Base-by-base conservation (phyloP, 2,888 invertebrate genomes). In the Carcina quercana region DNA sequence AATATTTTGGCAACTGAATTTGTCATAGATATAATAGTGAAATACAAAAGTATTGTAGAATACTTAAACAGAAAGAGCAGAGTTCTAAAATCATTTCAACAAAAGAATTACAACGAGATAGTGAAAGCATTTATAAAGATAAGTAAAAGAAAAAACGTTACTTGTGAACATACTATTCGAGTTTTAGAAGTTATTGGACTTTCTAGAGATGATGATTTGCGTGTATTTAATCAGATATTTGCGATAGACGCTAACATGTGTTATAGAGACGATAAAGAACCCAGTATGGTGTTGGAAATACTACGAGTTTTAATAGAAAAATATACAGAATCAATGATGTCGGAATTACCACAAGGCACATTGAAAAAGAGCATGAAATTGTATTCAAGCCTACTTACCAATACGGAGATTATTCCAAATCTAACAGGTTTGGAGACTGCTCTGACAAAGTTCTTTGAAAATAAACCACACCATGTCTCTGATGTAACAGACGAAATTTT, bases 391-490 rank as follows among this genome's bases (percentile, higher is more conserved):
- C 59, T 87, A 28, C 61, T 86, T 5, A 67, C 58, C 3, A 65
- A 70, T 30, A 61, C 70, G 28, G 74, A 76, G 2, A 40, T 65
- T 0, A 76, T 65, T 10, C 59, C 73, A 7, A 86, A 86, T 50
- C 53, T 88, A 13, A 83, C 83, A 3, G 66, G 61, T 25, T 65
- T 91, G 46, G 90, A 90, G 44, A 64, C 60, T 3, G 62, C 85
- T 2, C 56, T 92, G 6, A 56, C 78, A 7, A 61, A 71, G 37
- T 91, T 90, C 57, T 74, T 92, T 11, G 60, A 82, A 36, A 74
- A 71, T 30, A 91, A 88, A 68, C 89, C 91, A 21, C 87, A 89
- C 49, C 83, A 78, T 47, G 75, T 89, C 3, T 54, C 64, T 8
- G 55, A 64, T 10, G 58, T 91, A 7, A 64, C 78, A 10, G 62